phyloP scores from a whole-genome alignment of 2,888 invertebrate genomes.

The Colletes collaris region DNA sequence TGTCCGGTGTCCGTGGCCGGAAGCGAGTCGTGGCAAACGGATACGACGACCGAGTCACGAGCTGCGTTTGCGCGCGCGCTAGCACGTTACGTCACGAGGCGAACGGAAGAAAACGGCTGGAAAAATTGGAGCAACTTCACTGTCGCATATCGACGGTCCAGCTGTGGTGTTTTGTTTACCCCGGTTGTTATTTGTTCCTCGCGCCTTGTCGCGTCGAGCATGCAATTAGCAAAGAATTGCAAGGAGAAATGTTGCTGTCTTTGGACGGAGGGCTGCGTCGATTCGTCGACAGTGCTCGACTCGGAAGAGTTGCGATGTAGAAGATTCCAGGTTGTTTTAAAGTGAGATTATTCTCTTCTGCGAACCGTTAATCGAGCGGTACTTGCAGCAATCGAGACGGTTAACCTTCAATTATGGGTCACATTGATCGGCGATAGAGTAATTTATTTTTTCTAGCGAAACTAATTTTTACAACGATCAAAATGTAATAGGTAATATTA shows the following conservation, averaged over 20 bases:
- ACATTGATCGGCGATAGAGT: background rate
- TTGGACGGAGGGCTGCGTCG: too few species aligned
- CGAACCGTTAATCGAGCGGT: background rate
- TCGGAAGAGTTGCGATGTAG: background rate
- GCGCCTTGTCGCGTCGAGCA: conserved; percentile 4
- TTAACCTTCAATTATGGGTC: conserved; percentile 33
- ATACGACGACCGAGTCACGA: conserved; percentile 42
- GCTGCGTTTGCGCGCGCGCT: conserved; percentile 30
- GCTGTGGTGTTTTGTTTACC: background rate
- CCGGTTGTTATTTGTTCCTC: conserved; percentile 12
- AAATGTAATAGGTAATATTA: background rate
- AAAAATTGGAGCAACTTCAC: conserved; percentile 26
- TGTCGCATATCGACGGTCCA: background rate
- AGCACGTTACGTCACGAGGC: conserved; percentile 52
- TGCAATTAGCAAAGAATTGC: conserved; percentile 28
- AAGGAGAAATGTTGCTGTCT: background rate
- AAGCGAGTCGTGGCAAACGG: conserved; percentile 62
- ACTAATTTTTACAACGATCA: background rate
- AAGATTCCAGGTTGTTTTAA: conserved; percentile 5
- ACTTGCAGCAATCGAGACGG: background rate
- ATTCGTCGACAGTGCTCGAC: background rate
- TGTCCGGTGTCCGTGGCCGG: conserved; percentile 74
- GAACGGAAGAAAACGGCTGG: background rate
- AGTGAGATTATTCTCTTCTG: conserved; percentile 13
- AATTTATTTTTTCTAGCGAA: background rate